Conservation (phyloP, 64 coral and sea anemone genomes). For the Cladopsammia gracilis region DNA sequence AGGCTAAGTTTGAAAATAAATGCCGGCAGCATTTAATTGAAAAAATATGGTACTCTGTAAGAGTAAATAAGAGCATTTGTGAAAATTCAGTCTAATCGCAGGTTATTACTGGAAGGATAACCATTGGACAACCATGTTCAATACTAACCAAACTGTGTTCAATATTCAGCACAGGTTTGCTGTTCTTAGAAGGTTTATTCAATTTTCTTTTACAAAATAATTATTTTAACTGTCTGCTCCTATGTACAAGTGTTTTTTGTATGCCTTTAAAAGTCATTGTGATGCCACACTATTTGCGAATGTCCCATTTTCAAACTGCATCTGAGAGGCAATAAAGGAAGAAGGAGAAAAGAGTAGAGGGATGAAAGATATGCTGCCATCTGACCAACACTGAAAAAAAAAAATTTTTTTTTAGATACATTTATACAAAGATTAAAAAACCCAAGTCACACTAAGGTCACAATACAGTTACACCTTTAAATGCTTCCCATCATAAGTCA, state of each 20-base stretch:
- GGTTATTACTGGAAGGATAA: too few relatives aligned
- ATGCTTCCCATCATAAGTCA: too few relatives aligned
- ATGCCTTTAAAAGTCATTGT: neutral
- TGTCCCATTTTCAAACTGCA: slow-evolving; percentile 37
- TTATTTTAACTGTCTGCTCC: neutral
- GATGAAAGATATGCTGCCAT: slow-evolving; percentile 90
- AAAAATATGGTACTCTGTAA: too few relatives aligned
- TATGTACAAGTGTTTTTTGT: neutral
- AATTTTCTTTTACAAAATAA: neutral
- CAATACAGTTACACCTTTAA: too few relatives aligned
- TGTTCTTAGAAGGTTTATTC: too few relatives aligned
- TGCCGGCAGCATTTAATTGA: too few relatives aligned
- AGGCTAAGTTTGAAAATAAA: too few relatives aligned
- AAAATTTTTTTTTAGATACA: neutral
- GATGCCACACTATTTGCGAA: slow-evolving; percentile 50
- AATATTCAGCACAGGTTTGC: too few relatives aligned
- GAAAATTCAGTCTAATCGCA: too few relatives aligned
- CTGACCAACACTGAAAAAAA: slow-evolving; percentile 89
- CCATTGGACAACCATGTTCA: too few relatives aligned
- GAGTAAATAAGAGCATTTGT: too few relatives aligned
- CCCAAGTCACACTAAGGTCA: neutral
- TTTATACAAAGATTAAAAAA: neutral
- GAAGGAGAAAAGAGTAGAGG: slow-evolving; percentile 84
- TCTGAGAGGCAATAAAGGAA: neutral
- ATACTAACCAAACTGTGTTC: too few relatives aligned